phyloP scores from a whole-genome alignment of 2,113 vertebrate genomes.

The Notiomystis cincta region DNA sequence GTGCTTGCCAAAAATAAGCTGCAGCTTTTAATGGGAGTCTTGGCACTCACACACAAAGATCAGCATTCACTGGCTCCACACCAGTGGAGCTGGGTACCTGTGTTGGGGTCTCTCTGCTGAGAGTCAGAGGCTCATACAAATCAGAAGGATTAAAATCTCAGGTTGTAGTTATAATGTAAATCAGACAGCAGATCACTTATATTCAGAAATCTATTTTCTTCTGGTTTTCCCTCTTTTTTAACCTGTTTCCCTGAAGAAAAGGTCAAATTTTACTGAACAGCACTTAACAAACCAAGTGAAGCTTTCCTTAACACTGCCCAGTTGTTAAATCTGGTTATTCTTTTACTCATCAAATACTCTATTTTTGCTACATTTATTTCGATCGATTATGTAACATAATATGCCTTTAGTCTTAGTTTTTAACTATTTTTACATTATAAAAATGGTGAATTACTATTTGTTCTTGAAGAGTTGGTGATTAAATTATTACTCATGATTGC shows the following conservation, averaged over 20 bases:
- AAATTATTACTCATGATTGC: neutral
- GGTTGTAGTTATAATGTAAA: neutral
- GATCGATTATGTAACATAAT: neutral
- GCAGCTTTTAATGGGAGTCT: neutral
- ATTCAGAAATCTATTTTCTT: neutral
- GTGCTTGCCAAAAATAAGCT: neutral
- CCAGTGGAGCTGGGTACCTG: neutral
- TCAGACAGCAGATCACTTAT: neutral
- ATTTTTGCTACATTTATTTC: neutral
- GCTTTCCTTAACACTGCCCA: neutral
- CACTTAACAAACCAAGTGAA: neutral
- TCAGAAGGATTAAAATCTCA: neutral
- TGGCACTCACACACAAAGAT: accelerated
- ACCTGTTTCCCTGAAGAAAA: neutral
- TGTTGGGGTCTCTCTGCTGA: neutral
- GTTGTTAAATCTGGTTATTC: neutral
- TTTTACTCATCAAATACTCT: neutral
- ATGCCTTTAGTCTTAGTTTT: neutral
- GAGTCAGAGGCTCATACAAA: neutral
- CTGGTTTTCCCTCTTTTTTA: neutral
- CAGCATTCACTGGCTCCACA: neutral
- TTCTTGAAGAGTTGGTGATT: neutral
- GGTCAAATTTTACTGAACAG: neutral
- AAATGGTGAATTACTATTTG: neutral
- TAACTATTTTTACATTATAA: neutral